Evolutionary conservation across 2,888 invertebrate genomes (phyloP).

Genomic region (Erebia aethiops): DNA sequence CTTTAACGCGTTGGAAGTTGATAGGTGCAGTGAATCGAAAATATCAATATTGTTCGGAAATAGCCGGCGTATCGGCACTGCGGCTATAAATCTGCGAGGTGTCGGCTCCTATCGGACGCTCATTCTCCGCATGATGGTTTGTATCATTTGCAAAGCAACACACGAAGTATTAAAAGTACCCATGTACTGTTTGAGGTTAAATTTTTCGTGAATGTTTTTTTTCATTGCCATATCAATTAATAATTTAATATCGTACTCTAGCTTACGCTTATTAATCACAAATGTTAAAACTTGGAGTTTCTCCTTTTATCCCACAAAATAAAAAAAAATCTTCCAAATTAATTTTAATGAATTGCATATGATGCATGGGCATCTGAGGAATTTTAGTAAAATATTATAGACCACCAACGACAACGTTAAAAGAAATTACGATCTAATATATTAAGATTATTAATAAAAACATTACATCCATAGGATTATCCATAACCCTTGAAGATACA

Average conservation of each 20-base stretch:
- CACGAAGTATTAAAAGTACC: constrained; percentile 69
- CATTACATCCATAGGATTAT: too few relatives aligned
- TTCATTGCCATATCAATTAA: not conserved
- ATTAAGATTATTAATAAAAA: too few relatives aligned
- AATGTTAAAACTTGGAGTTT: not conserved
- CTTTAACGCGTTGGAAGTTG: constrained; percentile 73
- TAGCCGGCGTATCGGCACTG: constrained; percentile 66
- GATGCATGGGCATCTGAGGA: too few relatives aligned
- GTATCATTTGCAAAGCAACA: constrained; percentile 80
- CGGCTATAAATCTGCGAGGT: constrained; percentile 75
- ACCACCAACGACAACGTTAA: too few relatives aligned
- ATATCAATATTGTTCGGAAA: constrained; percentile 76
- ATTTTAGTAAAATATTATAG: too few relatives aligned
- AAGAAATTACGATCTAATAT: too few relatives aligned
- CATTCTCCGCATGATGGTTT: constrained; percentile 77
- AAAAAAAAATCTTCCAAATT: too few relatives aligned
- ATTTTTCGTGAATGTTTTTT: not conserved
- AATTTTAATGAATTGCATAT: too few relatives aligned
- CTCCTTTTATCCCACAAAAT: too few relatives aligned
- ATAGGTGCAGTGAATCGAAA: constrained; percentile 69
- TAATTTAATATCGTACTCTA: not conserved
- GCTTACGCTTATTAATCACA: not conserved
- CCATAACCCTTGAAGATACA: too few relatives aligned
- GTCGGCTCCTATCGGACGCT: constrained; percentile 75
- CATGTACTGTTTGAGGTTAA: constrained; percentile 28